Conservation (phyloP, 2,113 vertebrate genomes). For the Egretta garzetta region DNA sequence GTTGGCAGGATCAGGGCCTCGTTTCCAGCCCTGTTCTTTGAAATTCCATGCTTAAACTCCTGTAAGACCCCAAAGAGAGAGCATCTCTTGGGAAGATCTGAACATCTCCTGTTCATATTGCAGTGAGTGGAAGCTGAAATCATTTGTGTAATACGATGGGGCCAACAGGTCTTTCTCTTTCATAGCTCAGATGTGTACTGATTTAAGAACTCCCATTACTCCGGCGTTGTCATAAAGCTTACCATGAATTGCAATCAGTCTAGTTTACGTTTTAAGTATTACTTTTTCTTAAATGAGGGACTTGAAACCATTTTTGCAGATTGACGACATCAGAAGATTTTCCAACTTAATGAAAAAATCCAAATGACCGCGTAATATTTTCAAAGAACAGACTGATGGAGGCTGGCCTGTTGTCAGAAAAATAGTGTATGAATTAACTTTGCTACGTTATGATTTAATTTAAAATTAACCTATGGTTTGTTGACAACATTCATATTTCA, state of each 20-base stretch:
- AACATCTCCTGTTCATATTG: background rate
- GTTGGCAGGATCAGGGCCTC: background rate
- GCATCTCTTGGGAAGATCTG: background rate
- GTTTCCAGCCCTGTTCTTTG: background rate
- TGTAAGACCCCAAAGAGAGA: background rate
- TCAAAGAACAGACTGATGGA: slow-evolving; percentile 25
- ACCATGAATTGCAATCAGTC: slow-evolving; percentile 24
- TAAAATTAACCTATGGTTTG: slow-evolving; percentile 61
- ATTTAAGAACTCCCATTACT: slow-evolving; percentile 6
- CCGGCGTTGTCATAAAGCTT: background rate
- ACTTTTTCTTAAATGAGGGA: slow-evolving; percentile 31
- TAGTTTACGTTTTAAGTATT: slow-evolving; percentile 23
- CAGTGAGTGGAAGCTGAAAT: slow-evolving; percentile 11
- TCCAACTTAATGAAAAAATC: slow-evolving; percentile 45
- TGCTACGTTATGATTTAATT: slow-evolving; percentile 62
- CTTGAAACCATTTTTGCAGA: slow-evolving; percentile 38
- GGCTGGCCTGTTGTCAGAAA: slow-evolving; percentile 51
- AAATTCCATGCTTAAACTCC: slow-evolving; percentile 1
- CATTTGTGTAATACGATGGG: background rate
- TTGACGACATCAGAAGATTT: slow-evolving; percentile 36
- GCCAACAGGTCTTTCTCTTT: background rate
- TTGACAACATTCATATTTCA: slow-evolving; percentile 66
- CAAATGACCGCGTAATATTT: background rate
- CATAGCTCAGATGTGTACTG: background rate
- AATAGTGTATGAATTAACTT: slow-evolving; percentile 49